Percentiles rank a stretch among this genome's conserved stretches.
Evolutionary conservation across 2,888 invertebrate genomes (phyloP).

Genomic region (Gymnocheta viridis): DNA sequence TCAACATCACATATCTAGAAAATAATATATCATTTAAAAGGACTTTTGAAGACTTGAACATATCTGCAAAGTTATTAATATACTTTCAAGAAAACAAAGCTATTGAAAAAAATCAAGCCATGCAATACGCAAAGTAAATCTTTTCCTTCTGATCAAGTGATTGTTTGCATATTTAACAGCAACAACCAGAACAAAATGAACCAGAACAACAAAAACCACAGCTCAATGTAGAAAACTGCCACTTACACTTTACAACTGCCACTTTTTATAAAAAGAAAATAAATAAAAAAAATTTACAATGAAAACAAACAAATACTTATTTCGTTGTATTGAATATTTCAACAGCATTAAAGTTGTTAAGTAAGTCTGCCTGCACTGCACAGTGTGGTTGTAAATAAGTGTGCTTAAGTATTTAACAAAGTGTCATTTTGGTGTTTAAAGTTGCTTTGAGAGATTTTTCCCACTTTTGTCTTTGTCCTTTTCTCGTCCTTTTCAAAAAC

Average conservation of each 20-base stretch:
- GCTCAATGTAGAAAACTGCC: constrained; percentile 23
- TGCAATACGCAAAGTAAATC: constrained; percentile 26
- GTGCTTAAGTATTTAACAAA: constrained; percentile 11
- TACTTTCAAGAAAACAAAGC: neutral
- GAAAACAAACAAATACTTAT: constrained; percentile 29
- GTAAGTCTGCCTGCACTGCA: no score
- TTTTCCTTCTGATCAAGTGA: constrained; percentile 40
- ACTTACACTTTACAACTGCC: constrained; percentile 31
- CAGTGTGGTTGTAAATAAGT: neutral
- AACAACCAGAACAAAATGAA: neutral
- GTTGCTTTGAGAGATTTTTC: constrained; percentile 12
- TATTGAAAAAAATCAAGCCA: neutral
- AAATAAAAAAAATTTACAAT: constrained; percentile 21
- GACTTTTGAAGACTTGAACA: no score
- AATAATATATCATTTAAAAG: no score
- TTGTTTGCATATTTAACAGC: constrained; percentile 37
- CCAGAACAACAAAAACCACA: constrained; percentile 10
- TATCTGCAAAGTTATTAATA: no score
- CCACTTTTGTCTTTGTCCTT: neutral
- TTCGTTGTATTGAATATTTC: constrained; percentile 15
- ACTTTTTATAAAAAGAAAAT: constrained; percentile 12
- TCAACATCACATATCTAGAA: no score
- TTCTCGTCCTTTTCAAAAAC: neutral
- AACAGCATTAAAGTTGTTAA: constrained; percentile 8
- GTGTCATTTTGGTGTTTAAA: constrained; percentile 46